phyloP scores from a whole-genome alignment of 2,888 invertebrate species.

The Xylocampa areola region DNA sequence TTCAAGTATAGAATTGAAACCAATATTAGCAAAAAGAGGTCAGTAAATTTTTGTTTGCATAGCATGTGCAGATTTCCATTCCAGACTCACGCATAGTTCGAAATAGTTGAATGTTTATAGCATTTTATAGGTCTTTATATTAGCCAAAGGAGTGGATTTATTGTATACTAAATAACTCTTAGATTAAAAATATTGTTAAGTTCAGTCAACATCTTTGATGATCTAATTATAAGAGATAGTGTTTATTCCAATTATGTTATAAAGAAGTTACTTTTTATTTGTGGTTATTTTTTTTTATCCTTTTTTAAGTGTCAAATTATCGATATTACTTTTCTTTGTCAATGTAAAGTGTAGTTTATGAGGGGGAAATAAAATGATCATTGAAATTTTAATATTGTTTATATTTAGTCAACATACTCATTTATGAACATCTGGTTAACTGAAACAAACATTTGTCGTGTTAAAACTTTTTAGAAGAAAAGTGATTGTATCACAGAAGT shows the following conservation, averaged over 20 bases:
- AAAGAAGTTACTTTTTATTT: conserved; percentile 52
- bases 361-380: conserved; percentile 64
- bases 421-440: conserved; percentile 49
- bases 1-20: not conserved
- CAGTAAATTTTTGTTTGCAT: not conserved
- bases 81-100: conserved; percentile 6
- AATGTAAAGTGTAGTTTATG: conserved; percentile 57
- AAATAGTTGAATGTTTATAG: conserved; percentile 10
- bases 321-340: conserved; percentile 41
- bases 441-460: no score
- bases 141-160: conserved; percentile 52
- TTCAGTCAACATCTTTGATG: conserved; percentile 55
- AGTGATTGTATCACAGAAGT: no score
- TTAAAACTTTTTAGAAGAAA: no score
- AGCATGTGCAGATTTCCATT: conserved; percentile 1
- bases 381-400: conserved; percentile 72
- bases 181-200: conserved; percentile 44
- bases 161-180: conserved; percentile 28
- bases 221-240: conserved; percentile 44
- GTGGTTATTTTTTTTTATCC: conserved; percentile 37
- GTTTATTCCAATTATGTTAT: conserved; percentile 51
- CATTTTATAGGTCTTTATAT: conserved; percentile 17
- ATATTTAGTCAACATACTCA: conserved; percentile 80
- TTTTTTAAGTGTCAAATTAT: conserved; percentile 32
- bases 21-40: conserved; percentile 1